These are phyloP conservation scores for Xestia rhomboidea DNA, from an alignment of 2,888 invertebrate genomes.

Conservation along the genomic window DNA sequence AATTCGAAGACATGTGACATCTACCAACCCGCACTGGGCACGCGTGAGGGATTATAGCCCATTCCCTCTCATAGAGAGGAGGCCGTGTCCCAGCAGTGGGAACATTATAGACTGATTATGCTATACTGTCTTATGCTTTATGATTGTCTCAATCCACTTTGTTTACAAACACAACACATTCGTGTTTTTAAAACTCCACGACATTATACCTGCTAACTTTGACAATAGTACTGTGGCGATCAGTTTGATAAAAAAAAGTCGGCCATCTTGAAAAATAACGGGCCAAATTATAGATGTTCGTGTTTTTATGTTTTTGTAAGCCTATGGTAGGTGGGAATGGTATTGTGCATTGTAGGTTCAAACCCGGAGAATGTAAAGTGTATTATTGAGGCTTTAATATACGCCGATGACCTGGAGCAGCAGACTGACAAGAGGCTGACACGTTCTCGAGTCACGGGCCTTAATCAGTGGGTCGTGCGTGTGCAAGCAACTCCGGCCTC, in stretches of 20 bases:
- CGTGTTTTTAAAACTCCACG: slow-evolving; percentile 2
- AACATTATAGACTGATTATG: too few species aligned
- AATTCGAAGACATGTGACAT: too few species aligned
- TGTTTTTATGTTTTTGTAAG: slow-evolving; percentile 24
- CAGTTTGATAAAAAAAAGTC: slow-evolving; percentile 3
- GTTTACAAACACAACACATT: slow-evolving; percentile 36
- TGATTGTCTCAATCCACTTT: neutral
- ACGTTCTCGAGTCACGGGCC: too few species aligned
- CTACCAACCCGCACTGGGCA: too few species aligned
- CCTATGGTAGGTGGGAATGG: slow-evolving; percentile 33
- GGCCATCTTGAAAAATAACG: slow-evolving; percentile 27
- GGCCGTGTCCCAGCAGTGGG: too few species aligned
- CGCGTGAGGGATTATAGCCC: too few species aligned
- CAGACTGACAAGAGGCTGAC: too few species aligned
- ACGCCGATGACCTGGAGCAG: too few species aligned
- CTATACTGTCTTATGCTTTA: too few species aligned
- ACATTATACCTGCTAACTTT: slow-evolving; percentile 40
- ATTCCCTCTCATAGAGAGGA: too few species aligned
- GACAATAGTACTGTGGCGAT: slow-evolving; percentile 9
- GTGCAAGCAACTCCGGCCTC: too few species aligned
- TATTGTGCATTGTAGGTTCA: slow-evolving; percentile 47
- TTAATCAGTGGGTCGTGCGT: too few species aligned
- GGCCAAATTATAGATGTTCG: slow-evolving; percentile 10
- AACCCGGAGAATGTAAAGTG: slow-evolving; percentile 23
- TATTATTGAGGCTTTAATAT: neutral